Evolutionary conservation across 2,113 vertebrate genomes (phyloP), one percentile per base, ranked within the genome.

Genomic region (Siniperca knerii): DNA sequence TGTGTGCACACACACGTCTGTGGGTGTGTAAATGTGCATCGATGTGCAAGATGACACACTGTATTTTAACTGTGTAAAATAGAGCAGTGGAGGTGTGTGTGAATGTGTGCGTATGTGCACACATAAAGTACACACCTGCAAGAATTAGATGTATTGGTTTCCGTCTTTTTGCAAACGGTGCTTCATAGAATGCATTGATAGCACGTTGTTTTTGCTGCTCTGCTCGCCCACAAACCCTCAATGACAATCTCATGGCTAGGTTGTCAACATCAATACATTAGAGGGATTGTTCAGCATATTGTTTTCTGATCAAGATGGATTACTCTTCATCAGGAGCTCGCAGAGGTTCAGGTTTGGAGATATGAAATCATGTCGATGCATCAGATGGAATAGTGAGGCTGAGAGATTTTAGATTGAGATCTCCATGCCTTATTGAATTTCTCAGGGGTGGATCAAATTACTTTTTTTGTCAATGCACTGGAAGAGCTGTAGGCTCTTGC

Each of bases 211-310:
- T 71, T 81, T 77, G 81, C 86, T 79, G 87, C 37, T 23, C 72
- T 44, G 86, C 90, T 85, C 89, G 71, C 90, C 90, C 92, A 90
- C 92, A 91, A 91, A 89, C 75, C 90, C 86, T 8, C 90, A 81
- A 82, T 58, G 82, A 88, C 90, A 92, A 62, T 89, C 72, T 90
- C 84, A 90, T 68, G 88, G 89, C 89, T 71, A 82, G 60, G 85
- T 94, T 92, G 92, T 94, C 94, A 91, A 84, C 91, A 89, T 89
- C 83, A 46, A 89, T 89, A 70, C 89, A 85, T 90, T 87, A 90
- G 89, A 86, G 71, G 74, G 87, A 94, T 89, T 82, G 86, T 85
- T 92, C 87, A 82, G 87, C 61, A 52, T 64, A 86, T 85, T 84
- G 86, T 88, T 82, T 75, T 82, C 77, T 90, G 89, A 94, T 93